These are phyloP conservation scores for Heliothis subflexa DNA, from an alignment of 1,140 invertebrate genomes.

Conservation along the genomic window DNA sequence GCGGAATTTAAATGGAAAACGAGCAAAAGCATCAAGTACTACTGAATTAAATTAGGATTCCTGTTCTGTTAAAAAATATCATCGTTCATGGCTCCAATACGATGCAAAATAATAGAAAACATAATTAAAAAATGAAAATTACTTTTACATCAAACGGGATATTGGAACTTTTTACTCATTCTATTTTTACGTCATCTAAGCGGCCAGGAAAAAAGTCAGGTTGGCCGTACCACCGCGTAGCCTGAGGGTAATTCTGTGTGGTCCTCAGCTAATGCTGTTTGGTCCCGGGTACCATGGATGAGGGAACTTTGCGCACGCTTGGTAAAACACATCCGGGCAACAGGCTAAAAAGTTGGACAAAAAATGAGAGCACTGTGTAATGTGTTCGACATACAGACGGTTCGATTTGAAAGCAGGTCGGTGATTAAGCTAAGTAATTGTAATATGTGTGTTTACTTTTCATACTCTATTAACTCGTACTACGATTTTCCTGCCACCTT, in stretches of 20 bases:
- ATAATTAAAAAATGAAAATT: not conserved
- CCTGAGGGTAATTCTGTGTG: conserved; percentile 9
- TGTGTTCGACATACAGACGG: no score
- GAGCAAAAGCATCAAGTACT: no score
- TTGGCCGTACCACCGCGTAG: not conserved
- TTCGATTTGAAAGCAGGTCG: no score
- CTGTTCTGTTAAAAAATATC: no score
- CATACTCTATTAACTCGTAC: not conserved
- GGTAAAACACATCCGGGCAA: conserved; percentile 16
- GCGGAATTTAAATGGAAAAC: no score
- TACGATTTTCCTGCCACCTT: not conserved
- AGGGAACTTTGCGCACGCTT: conserved; percentile 17
- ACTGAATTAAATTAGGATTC: no score
- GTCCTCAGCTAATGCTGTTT: conserved; percentile 30
- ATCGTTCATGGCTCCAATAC: no score
- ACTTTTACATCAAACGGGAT: not conserved
- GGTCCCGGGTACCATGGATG: conserved; percentile 25
- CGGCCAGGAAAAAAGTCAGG: not conserved
- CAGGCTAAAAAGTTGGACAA: conserved; percentile 10
- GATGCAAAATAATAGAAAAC: no score
- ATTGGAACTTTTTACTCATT: not conserved
- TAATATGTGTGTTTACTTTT: not conserved
- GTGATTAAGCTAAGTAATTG: no score
- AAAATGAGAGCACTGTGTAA: conserved; percentile 1
- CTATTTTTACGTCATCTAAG: not conserved